Evolutionary conservation across 1,140 invertebrate genomes (phyloP), one percentile per base, ranked within the genome.

Genomic region (Melipona quadrifasciata): DNA sequence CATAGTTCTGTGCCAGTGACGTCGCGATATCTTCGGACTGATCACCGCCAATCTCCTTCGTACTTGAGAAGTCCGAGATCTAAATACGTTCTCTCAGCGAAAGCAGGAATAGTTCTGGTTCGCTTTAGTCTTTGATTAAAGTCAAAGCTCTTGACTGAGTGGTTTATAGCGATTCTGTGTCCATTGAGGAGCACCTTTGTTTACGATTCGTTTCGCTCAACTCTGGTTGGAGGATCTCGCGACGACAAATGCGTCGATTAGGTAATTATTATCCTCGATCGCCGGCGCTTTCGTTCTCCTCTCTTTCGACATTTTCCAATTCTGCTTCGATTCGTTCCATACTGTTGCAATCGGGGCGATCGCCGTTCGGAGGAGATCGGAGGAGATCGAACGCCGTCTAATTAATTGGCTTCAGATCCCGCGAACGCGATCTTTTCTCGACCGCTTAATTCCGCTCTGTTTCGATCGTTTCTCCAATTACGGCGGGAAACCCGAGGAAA

Each of bases 391-490:
- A 47, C n/a, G 70, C 39, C n/a, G 55, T 1, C 27, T 81, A 81
- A 81, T 81, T 81, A 81, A 81, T 81, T 73, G 68, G 27, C 39
- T 47, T 76, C 57, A 27, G 24, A 8, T 76, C 57, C 34, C 74
- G 57, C 31, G 73, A 75, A 58, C 39, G n/a, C 79, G 55, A 31
- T 73, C 19, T 53, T 58, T 73, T 73, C 61, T 31, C 55, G 53
- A 73, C 39, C 55, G 39, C 68, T 80, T 80, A 80, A 71, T 72
- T 72, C 79, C 47, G 68, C 79, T 80, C 72, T 64, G 79, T 68
- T 47, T 47, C 39, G 64, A 81, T 19, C 68, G 79, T 81, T 81
- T 72, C 79, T 81, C 55, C 79, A 73, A 81, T 81, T 81, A 81
- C 79, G 39, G 14, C 57, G 70, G 47, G 51, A 79, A 79, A 70